Evolutionary conservation across 2,113 vertebrate genomes (phyloP), one percentile per base, ranked within the genome.

Genomic region (Toxostoma redivivum): DNA sequence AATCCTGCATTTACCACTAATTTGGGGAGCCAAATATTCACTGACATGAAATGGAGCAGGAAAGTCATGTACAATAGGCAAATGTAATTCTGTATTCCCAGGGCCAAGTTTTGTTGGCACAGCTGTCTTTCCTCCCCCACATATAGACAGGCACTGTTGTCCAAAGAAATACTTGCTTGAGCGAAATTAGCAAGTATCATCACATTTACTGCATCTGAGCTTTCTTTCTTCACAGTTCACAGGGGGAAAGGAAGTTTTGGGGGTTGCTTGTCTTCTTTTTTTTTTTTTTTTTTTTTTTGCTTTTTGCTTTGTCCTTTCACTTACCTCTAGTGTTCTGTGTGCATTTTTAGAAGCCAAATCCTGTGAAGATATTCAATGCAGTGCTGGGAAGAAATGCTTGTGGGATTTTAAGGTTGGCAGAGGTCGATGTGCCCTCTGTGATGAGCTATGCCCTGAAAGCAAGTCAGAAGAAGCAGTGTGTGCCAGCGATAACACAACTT

Each of bases 401-500:
- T 99, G 99, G 99, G 99, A 99, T 94, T 98, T 98, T 86, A 98
- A 99, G 92, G 98, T 99, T 98, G 98, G 99, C 96, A 98, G 99
- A 94, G 99, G 99, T 65, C 99, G 99, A 60, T 99, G 99, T 7
- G 98, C 98, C 14, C 97, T 99, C 95, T 99, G 99, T 7, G 98
- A 98, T 33, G 99, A 99, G 97, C 81, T 96, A 20, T 99, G 99
- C 97, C 98, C 98, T 7, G 99, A 99, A 92, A 99, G 98, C 97
- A 98, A 99, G 96, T 98, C 98, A 23, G 99, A 99, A 1, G 99
- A 99, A 97, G 98, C 99, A 10, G 99, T 99, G 95, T 99, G 99
- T 76, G 99, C 99, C 98, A 99, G 99, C 4, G 99, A 99, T 98
- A 99, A 99, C 97, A 98, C 99, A 95, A 99, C 99, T 28, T 99